Percentiles rank a stretch among this genome's conserved stretches.
Conservation (phyloP, 2,113 vertebrate genomes). For the Ctenomys sociabilis region DNA sequence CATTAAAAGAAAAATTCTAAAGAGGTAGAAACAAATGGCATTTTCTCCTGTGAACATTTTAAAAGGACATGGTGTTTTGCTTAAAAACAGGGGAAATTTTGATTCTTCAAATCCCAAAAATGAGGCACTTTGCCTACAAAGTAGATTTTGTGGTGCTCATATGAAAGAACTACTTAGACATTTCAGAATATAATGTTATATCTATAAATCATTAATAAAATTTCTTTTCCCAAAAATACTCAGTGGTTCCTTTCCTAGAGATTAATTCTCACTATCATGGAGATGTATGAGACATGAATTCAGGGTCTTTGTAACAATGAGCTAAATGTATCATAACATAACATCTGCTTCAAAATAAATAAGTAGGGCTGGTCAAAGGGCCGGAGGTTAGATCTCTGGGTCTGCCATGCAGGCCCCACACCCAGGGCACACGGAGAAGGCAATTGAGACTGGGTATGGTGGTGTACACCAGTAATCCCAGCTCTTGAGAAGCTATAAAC, state of each 20-base stretch:
- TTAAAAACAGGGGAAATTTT: slow-evolving; percentile 63
- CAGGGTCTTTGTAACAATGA: slow-evolving; percentile 39
- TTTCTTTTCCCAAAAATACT: slow-evolving; percentile 72
- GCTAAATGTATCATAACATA: slow-evolving; percentile 63
- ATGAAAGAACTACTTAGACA: slow-evolving; percentile 63
- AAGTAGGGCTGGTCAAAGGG: background rate
- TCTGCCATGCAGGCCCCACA: too few relatives aligned
- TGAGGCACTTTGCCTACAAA: slow-evolving; percentile 64
- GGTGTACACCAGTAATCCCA: too few relatives aligned
- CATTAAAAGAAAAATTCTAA: slow-evolving; percentile 52
- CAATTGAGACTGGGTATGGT: too few relatives aligned
- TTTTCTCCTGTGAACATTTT: slow-evolving; percentile 74
- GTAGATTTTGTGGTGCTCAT: slow-evolving; percentile 51
- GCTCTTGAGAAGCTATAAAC: too few relatives aligned
- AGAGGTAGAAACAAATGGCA: slow-evolving; percentile 64
- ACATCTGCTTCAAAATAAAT: slow-evolving; percentile 44
- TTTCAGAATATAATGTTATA: slow-evolving; percentile 64
- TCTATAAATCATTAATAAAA: slow-evolving; percentile 72
- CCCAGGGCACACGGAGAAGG: too few relatives aligned
- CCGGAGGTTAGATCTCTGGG: too few relatives aligned
- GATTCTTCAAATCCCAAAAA: slow-evolving; percentile 75
- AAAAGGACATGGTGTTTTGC: slow-evolving; percentile 66
- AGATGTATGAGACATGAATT: slow-evolving; percentile 29
- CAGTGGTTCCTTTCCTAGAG: slow-evolving; percentile 33
- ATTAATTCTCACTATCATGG: slow-evolving; percentile 63